A percentile compares a stretch with the other conserved stretches of the same genome.
phyloP scores from a whole-genome alignment of 2,888 invertebrate genomes.

The Orchestes rusci region DNA sequence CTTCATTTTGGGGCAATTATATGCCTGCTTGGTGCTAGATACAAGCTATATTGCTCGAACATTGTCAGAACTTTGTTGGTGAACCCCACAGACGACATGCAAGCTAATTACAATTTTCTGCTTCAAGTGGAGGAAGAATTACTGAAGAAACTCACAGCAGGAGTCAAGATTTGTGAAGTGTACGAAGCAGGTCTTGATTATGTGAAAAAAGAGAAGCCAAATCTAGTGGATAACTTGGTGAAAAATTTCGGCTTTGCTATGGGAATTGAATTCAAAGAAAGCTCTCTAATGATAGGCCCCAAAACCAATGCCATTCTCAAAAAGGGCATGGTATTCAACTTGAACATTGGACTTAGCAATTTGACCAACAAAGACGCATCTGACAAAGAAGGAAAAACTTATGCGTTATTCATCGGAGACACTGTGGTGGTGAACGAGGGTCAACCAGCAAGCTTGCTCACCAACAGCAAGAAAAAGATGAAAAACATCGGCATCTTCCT shows the following conservation, averaged over 20 bases:
- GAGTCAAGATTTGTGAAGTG: constrained; percentile 75
- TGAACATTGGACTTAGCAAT: constrained; percentile 86
- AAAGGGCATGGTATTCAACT: constrained; percentile 95
- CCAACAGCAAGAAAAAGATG: constrained; percentile 88
- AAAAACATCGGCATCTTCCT: constrained; percentile 94
- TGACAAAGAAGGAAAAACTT: constrained; percentile 82
- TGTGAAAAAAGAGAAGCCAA: constrained; percentile 81
- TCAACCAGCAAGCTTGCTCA: constrained; percentile 76
- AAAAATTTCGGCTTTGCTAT: constrained; percentile 96
- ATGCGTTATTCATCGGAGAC: constrained; percentile 93
- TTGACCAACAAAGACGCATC: constrained; percentile 73
- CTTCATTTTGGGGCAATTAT: constrained; percentile 95
- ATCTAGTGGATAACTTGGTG: constrained; percentile 80
- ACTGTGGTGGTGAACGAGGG: constrained; percentile 91
- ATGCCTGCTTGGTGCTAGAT: constrained; percentile 89
- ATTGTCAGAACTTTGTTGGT: constrained; percentile 94
- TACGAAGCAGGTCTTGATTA: constrained; percentile 76
- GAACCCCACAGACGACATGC: constrained; percentile 73
- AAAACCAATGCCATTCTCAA: constrained; percentile 74
- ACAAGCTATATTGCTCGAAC: constrained; percentile 97
- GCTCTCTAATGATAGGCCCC: constrained; percentile 83
- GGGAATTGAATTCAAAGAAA: constrained; percentile 98
- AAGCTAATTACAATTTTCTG: constrained; percentile 89
- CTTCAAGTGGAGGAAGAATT: constrained; percentile 86
- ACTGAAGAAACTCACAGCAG: constrained; percentile 74